Percentiles rank a stretch among this genome's conserved stretches.
phyloP scores from a whole-genome alignment of 2,888 invertebrate species.

The Micoletzkya japonica region DNA sequence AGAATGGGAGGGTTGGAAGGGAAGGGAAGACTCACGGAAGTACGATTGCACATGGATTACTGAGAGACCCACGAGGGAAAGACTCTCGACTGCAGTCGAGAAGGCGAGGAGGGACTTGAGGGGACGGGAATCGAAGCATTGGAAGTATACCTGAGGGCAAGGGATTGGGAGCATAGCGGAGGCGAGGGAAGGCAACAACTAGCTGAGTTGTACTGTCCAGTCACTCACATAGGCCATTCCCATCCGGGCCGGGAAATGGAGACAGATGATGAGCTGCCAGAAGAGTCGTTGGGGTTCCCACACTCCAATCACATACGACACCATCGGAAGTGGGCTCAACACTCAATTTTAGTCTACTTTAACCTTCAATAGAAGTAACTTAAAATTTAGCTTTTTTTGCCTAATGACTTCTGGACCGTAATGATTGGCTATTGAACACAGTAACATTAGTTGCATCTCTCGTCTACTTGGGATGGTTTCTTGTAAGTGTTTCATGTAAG shows the following conservation, averaged over 20 bases:
- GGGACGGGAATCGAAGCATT: constrained; percentile 12
- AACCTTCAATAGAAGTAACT: too few relatives aligned
- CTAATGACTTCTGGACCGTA: too few relatives aligned
- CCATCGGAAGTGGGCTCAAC: constrained; percentile 57
- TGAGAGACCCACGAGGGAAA: constrained; percentile 47
- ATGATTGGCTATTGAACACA: neutral
- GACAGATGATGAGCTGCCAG: constrained; percentile 58
- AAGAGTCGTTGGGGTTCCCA: constrained; percentile 60
- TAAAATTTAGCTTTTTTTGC: too few relatives aligned
- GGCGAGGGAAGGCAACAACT: neutral
- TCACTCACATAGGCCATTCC: constrained; percentile 30
- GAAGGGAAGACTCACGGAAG: constrained; percentile 43
- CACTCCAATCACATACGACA: constrained; percentile 60
- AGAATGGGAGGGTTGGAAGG: neutral
- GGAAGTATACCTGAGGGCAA: constrained; percentile 5
- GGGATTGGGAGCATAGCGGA: neutral
- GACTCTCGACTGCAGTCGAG: neutral
- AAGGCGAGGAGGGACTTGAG: neutral
- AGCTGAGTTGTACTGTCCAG: neutral
- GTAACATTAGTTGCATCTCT: too few relatives aligned
- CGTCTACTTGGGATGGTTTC: too few relatives aligned
- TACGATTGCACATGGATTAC: constrained; percentile 58
- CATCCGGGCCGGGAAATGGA: constrained; percentile 57
- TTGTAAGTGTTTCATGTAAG: too few relatives aligned
- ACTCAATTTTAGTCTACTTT: too few relatives aligned